Percentiles rank a stretch among this genome's conserved stretches.
Conservation (phyloP, 2,113 vertebrate genomes). For the Catharus fuscescens region DNA sequence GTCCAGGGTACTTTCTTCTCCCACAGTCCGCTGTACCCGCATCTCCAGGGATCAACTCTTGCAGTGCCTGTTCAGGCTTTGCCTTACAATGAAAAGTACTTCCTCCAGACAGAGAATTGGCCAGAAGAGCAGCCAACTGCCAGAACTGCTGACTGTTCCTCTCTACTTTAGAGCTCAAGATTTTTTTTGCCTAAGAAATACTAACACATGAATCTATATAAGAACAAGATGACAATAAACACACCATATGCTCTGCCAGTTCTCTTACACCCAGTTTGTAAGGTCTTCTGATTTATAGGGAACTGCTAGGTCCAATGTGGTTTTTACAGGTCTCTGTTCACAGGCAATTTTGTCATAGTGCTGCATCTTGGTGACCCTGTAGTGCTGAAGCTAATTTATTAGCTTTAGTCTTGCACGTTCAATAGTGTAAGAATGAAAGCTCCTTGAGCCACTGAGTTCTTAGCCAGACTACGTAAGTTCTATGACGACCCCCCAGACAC, state of each 20-base stretch:
- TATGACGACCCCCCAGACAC: background rate
- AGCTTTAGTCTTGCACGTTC: background rate
- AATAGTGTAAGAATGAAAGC: background rate
- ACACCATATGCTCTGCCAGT: background rate
- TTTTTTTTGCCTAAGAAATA: background rate
- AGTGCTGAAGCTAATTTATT: background rate
- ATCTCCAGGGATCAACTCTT: background rate
- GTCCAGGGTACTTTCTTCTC: background rate
- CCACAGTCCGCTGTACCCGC: accelerated
- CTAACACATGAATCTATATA: background rate
- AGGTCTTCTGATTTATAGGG: background rate
- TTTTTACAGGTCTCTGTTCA: background rate
- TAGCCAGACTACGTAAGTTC: background rate
- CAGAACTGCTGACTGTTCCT: background rate
- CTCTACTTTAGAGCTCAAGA: background rate
- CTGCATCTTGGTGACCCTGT: background rate
- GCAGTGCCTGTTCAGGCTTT: background rate
- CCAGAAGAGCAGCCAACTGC: background rate
- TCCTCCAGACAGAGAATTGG: background rate
- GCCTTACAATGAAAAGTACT: background rate
- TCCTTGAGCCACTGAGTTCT: background rate
- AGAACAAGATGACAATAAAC: background rate
- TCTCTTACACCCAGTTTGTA: background rate
- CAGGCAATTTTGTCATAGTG: background rate
- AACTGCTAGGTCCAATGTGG: background rate